Base-by-base conservation (phyloP, 1,140 invertebrate species). In the Tetramorium simillimum region DNA sequence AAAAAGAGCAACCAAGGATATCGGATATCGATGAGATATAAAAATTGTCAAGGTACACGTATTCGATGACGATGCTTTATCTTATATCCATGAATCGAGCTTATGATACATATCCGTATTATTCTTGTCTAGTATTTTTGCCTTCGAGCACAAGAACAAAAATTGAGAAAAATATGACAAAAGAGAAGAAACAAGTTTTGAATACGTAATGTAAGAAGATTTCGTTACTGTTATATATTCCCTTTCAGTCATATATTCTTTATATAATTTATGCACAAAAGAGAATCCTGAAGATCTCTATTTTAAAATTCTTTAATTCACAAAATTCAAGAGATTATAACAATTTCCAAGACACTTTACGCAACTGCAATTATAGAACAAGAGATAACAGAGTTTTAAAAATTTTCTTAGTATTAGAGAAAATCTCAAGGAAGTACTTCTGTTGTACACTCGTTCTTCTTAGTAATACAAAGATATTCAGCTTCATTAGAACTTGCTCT, bases 401-500 rank as follows among this genome's bases (percentile, higher is more conserved):
- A 46, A 65, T 10, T n/a, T 49, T 65, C 12, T 46, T 24, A 24
- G 6, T 16, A 37, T 33, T 33, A 33, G 33, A 33, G 33, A 77
- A 40, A 0, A 43, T 46, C 5, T 58, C 21, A 49, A 53, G 53
- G 1, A 2, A 81, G 14, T 24, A 51, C 6, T 18, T 53, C 1
- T 24, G 46, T 16, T 65, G 3, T 6, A 80, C 18, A 40, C 10
- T 43, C 21, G 14, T 6, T 46, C 12, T 28, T 46, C 6, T 40
- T 21, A 40, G 2, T 40, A 7, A 80, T 69, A 40, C 28, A 40
- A 69, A 69, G 40, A 24, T 69, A 65, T 18, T 16, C 10, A n/a
- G 16, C n/a, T n/a, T 67, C n/a, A 40, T 77, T 51, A 67, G 67
- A 80, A 33, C n/a, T n/a, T 69, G 12, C 14, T 51, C 6, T 67